Evolutionary conservation across 2,888 invertebrate species (phyloP).

Genomic region (Itoplectis maculator): DNA sequence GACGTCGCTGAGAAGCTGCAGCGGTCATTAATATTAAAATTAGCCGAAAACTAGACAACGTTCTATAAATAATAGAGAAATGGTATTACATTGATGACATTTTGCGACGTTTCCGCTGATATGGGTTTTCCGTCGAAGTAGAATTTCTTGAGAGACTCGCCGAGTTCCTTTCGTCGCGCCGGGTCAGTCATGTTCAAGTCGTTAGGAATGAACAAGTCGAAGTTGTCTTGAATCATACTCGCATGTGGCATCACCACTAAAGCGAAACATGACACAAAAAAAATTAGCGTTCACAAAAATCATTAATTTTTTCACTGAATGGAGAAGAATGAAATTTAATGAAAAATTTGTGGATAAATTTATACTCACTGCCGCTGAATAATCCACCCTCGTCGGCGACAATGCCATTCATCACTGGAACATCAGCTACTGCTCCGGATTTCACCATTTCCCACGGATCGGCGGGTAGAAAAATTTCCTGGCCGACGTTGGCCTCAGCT

Average conservation of each 20-base stretch:
- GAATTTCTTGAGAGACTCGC: conserved; percentile 75
- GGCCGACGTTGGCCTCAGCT: conserved; percentile 77
- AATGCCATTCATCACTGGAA: conserved; percentile 78
- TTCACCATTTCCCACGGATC: conserved; percentile 81
- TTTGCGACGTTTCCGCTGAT: conserved; percentile 70
- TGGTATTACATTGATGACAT: conserved; percentile 64
- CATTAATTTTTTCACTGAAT: conserved; percentile 3
- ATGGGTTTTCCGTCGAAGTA: conserved; percentile 78
- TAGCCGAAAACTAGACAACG: too few species aligned
- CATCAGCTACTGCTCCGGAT: conserved; percentile 77
- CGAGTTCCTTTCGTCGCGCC: conserved; percentile 68
- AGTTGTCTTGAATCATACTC: conserved; percentile 76
- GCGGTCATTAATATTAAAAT: conserved; percentile 36
- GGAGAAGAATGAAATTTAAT: too few species aligned
- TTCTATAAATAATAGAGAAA: conserved; percentile 5
- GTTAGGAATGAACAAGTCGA: conserved; percentile 78
- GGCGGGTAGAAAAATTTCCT: conserved; percentile 77
- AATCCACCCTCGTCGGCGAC: conserved; percentile 74
- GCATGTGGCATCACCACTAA: conserved; percentile 73
- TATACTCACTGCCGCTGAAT: conserved; percentile 72
- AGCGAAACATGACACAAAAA: not conserved
- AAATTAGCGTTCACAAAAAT: not conserved
- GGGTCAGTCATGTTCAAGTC: conserved; percentile 79
- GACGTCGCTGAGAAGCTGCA: conserved; percentile 77
- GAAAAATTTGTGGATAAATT: conserved; percentile 16